Conservation (phyloP, 1,140 invertebrate species). For the Telenomus remus region DNA sequence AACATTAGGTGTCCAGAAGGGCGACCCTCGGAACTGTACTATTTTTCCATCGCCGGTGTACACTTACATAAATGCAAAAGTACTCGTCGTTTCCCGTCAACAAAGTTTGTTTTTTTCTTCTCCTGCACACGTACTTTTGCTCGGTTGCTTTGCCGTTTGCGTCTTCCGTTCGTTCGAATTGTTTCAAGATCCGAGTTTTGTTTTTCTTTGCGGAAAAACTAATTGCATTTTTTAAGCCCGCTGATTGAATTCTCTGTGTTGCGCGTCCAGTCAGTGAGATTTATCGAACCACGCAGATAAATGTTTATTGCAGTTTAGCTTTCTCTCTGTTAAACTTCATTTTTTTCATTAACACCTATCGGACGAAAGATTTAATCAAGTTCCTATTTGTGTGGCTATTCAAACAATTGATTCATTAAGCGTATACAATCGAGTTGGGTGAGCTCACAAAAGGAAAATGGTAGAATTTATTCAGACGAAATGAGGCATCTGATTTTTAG, state of each 20-base stretch:
- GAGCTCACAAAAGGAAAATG: too few relatives aligned
- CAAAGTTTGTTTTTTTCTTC: too few relatives aligned
- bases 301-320: constrained; percentile 3
- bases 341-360: constrained; percentile 1
- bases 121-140: constrained; percentile 18
- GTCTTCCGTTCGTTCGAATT: constrained; percentile 24
- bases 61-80: constrained; percentile 28
- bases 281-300: constrained; percentile 2
- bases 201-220: constrained; percentile 13
- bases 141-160: constrained; percentile 6
- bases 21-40: constrained; percentile 18
- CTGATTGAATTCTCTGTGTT: constrained; percentile 6
- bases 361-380: background rate
- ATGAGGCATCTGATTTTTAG: constrained; percentile 6
- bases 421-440: background rate
- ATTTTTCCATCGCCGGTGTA: constrained; percentile 10
- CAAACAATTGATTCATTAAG: background rate
- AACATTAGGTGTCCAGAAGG: constrained; percentile 47
- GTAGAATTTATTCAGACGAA: constrained; percentile 15
- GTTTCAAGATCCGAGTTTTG: constrained; percentile 12
- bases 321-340: background rate
- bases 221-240: constrained; percentile 13
- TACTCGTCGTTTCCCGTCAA: constrained; percentile 12
- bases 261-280: background rate
- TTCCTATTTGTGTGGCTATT: background rate